Conservation (phyloP, 1,140 invertebrate species). For the Leptinotarsa defecta region DNA sequence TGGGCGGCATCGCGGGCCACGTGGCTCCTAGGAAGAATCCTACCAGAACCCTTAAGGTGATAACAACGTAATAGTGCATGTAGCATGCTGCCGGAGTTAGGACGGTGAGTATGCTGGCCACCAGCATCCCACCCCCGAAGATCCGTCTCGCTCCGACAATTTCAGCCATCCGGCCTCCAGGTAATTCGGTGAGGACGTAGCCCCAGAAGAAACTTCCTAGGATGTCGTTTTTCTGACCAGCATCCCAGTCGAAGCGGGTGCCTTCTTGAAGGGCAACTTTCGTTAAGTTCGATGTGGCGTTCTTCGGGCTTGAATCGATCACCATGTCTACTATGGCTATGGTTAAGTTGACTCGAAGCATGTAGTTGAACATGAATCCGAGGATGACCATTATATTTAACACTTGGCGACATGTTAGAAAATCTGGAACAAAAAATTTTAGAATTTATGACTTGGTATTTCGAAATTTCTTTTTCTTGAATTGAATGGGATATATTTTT, state of each 20-base stretch:
- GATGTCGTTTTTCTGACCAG: conserved; percentile 71
- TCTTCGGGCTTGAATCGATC: conserved; percentile 49
- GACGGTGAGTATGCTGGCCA: conserved; percentile 80
- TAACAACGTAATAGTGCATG: conserved; percentile 64
- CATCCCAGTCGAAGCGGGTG: conserved; percentile 34
- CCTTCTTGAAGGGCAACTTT: conserved; percentile 27
- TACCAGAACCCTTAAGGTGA: conserved; percentile 67
- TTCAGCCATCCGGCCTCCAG: conserved; percentile 84
- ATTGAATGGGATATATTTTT: no score
- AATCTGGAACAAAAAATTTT: conserved; percentile 38
- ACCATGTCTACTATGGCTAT: conserved; percentile 90
- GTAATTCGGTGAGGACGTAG: conserved; percentile 85
- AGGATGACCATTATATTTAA: conserved; percentile 83
- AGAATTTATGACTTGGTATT: no score
- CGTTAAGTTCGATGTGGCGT: conserved; percentile 48
- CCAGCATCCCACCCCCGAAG: conserved; percentile 83
- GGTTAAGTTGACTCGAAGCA: conserved; percentile 84
- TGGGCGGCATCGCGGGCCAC: conserved; percentile 88
- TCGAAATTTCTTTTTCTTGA: no score
- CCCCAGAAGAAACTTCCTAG: conserved; percentile 90
- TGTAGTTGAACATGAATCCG: conserved; percentile 88
- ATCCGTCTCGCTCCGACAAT: conserved; percentile 80
- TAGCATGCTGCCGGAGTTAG: conserved; percentile 77
- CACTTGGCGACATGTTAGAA: conserved; percentile 75
- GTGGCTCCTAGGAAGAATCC: conserved; percentile 83